A percentile compares a stretch with the other conserved stretches of the same genome.
phyloP scores from a whole-genome alignment of 2,113 vertebrate species.

The Cheilinus undulatus region DNA sequence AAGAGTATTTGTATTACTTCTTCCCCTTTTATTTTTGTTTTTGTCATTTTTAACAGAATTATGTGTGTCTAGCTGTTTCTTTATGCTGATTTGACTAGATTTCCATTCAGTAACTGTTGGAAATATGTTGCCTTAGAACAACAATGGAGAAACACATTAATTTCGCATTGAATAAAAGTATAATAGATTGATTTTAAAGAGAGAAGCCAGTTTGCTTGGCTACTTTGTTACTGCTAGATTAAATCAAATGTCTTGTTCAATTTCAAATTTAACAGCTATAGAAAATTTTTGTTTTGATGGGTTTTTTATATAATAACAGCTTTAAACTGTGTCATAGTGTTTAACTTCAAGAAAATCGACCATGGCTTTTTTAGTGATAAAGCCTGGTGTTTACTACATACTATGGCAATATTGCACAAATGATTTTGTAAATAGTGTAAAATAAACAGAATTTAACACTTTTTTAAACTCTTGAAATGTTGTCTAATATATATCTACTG shows the following conservation, averaged over 20 bases:
- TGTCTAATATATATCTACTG: background rate
- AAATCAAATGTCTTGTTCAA: background rate
- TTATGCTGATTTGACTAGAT: constrained; percentile 15
- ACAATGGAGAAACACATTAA: background rate
- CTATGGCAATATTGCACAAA: constrained; percentile 7
- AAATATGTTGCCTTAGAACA: constrained; percentile 7
- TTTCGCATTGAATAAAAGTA: constrained; percentile 14
- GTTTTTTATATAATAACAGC: background rate
- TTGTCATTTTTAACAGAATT: background rate
- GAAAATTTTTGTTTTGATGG: no score
- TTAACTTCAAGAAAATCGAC: background rate
- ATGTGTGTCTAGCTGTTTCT: background rate
- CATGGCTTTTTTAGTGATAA: background rate
- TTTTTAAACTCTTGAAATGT: constrained; percentile 5
- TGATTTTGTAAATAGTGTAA: constrained; percentile 44
- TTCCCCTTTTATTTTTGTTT: constrained; percentile 4
- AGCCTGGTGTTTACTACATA: constrained; percentile 16
- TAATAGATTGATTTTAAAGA: constrained; percentile 32
- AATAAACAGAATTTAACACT: constrained; percentile 23
- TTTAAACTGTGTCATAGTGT: background rate
- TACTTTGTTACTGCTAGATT: constrained; percentile 6
- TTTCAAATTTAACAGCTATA: no score
- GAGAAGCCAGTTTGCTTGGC: background rate
- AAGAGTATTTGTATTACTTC: no score
- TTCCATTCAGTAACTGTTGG: background rate